Evolutionary conservation across 2,888 invertebrate species (phyloP), one percentile per base, ranked within the genome.

Genomic region (Chloroclysta siterata): DNA sequence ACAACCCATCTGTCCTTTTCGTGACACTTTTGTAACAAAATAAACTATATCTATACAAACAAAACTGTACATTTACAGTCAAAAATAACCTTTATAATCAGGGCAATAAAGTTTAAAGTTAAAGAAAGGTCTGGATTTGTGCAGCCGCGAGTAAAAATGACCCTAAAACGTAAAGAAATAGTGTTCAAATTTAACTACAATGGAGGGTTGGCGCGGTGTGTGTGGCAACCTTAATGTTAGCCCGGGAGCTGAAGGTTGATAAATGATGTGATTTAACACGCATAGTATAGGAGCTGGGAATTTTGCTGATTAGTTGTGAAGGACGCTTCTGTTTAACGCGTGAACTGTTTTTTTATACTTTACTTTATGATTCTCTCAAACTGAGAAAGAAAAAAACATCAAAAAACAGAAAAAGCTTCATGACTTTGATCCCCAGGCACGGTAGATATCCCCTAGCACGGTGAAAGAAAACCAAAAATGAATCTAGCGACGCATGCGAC

Each of bases 1-100:
- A 85, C 80, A 69, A 71, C 73, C 70, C 87, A 88, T 88, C 87
- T 88, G 86, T 84, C 77, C 73, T 75, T 71, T 46, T 62, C 54
- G 71, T 74, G 75, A 76, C 76, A 76, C 58, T 65, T 39, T 66
- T 61, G 66, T 3, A 46, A 46, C 17, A 46, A 59, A 71, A 66
- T 66, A 73, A 73, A 75, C 74, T 74, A 73, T 72, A 53, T 53
- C 62, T 53, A 56, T 57, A 33, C 64, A 66, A 68, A 46, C 14
- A 13, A 39, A 52, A 52, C 15, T 36, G 13, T 29, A 15, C 17
- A 10, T 13, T n/a, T 0, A n/a, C 15, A 22, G 4, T 28, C 50
- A 5, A 59, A 60, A 39, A 13, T 51, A 2, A 14, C 13, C 58
- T 54, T 13, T 53, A 44, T 56, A n/a, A 5, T 8, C 10, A 17